A percentile compares a stretch with the other conserved stretches of the same genome.
Conservation (phyloP, 1,140 invertebrate species). For the Drosophila bocki region DNA sequence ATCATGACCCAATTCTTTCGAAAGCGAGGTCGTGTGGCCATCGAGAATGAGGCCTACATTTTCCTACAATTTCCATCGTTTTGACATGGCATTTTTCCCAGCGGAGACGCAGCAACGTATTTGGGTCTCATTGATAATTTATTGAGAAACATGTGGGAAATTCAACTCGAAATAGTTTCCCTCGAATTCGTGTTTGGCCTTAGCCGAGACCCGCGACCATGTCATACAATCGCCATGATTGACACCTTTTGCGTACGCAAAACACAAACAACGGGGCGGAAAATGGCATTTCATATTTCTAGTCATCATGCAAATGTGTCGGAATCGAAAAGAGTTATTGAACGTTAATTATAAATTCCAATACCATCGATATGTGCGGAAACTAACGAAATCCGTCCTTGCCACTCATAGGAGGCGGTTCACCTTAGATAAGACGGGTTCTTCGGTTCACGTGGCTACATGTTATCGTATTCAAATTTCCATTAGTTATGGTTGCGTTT, state of each 20-base stretch:
- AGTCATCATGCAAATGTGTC: conserved; percentile 48
- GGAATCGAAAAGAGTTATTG: conserved; percentile 70
- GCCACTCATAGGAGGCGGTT: conserved; percentile 46
- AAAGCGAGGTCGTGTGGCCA: conserved; percentile 49
- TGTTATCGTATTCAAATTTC: conserved; percentile 51
- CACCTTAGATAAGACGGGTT: conserved; percentile 64
- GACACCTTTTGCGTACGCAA: conserved; percentile 64
- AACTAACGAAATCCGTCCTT: conserved; percentile 62
- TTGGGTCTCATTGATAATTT: conserved; percentile 67
- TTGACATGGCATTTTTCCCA: conserved; percentile 61
- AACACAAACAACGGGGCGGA: conserved; percentile 31
- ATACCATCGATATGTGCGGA: conserved; percentile 55
- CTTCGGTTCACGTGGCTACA: conserved; percentile 48
- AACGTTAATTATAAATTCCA: conserved; percentile 77
- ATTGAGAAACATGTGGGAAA: conserved; percentile 57
- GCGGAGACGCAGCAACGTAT: conserved; percentile 45
- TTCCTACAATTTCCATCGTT: conserved; percentile 29
- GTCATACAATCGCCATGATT: conserved; percentile 61
- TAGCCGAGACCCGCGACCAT: conserved; percentile 53
- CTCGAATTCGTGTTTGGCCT: conserved; percentile 56
- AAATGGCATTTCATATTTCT: conserved; percentile 46
- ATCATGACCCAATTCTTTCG: conserved; percentile 56
- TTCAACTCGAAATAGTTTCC: conserved; percentile 53
- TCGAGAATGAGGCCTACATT: conserved; percentile 54
- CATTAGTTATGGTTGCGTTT: conserved; percentile 46